Evolutionary conservation across 2,888 invertebrate species (phyloP), one percentile per base, ranked within the genome.

Genomic region (Erynnis tages): DNA sequence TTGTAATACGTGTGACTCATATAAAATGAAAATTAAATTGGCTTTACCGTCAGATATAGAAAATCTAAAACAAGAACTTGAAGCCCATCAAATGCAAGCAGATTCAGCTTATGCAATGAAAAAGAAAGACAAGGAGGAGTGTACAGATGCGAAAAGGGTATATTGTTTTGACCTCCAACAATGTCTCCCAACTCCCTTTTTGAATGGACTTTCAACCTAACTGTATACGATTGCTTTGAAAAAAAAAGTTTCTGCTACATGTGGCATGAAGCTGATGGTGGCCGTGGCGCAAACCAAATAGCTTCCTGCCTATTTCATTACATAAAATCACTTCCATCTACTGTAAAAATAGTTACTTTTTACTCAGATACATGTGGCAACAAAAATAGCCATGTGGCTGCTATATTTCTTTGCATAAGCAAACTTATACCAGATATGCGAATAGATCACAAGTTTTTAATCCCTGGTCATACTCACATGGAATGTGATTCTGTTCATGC

Each of bases 401-500:
- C 10, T 29, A 29, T 10, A 3, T 29, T 29, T 8, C 29, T 29
- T 29, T 29, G 10, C 29, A n/a, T 10, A 29, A 29, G 10, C 10
- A 8, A 29, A 29, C 29, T 10, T 10, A 8, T 10, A 29, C 29
- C 29, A 29, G 10, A 29, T 29, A 11, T 34, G 11, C 14, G 34
- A 10, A 13, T 14, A 34, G 11, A 19, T 16, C 61, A 57, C 47
- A 61, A 60, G 54, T 65, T 64, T 57, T 44, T 65, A 34, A 54
- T 60, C 14, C 53, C 58, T 27, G 61, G 62, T 7, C 34, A 34
- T 34, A 34, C 34, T 13, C 34, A 34, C 34, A 53, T 60, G 58
- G 57, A 62, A 34, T 54, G 50, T 38, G 60, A 62, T 32, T 53
- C 54, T 32, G 57, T 61, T 48, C 62, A 62, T 43, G 53, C 53